Evolutionary conservation across 2,113 vertebrate genomes (phyloP).

Genomic region (Varanus komodoensis): DNA sequence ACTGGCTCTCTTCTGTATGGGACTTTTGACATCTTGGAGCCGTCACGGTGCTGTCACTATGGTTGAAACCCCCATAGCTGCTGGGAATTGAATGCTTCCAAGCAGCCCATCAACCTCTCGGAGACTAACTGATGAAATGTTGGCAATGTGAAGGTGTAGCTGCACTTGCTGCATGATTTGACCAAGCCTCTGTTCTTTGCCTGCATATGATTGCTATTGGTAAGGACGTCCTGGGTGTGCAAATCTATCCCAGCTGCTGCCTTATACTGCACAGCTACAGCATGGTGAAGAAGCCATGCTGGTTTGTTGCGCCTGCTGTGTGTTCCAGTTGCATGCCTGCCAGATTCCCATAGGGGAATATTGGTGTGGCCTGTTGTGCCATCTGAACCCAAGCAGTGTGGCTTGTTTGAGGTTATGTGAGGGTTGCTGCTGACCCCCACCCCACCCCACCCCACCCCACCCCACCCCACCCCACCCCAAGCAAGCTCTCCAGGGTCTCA

Average conservation of each 20-base stretch:
- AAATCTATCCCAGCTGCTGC: neutral
- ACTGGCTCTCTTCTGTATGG: neutral
- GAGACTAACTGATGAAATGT: neutral
- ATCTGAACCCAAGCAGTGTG: no score
- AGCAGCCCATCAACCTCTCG: neutral
- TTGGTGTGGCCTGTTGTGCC: no score
- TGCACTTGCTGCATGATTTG: conserved; percentile 47
- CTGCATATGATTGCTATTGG: neutral
- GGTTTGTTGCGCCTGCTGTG: no score
- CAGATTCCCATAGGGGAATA: no score
- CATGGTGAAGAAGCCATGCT: no score
- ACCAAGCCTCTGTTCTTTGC: conserved; percentile 23
- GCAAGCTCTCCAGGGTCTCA: no score
- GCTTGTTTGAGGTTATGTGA: no score
- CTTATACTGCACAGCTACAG: no score
- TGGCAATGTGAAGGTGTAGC: neutral
- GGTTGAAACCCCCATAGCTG: neutral
- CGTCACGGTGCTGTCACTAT: neutral
- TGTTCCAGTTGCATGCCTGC: no score
- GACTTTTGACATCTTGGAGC: neutral
- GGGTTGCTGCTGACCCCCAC: no score
- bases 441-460: no score
- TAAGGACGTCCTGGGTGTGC: neutral
- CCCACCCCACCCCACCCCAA: no score
- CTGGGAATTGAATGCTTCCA: neutral